A percentile compares a stretch with the other conserved stretches of the same genome.
Conservation (phyloP, 2,797 vertebrate species). For the Hybognathus amarus region DNA sequence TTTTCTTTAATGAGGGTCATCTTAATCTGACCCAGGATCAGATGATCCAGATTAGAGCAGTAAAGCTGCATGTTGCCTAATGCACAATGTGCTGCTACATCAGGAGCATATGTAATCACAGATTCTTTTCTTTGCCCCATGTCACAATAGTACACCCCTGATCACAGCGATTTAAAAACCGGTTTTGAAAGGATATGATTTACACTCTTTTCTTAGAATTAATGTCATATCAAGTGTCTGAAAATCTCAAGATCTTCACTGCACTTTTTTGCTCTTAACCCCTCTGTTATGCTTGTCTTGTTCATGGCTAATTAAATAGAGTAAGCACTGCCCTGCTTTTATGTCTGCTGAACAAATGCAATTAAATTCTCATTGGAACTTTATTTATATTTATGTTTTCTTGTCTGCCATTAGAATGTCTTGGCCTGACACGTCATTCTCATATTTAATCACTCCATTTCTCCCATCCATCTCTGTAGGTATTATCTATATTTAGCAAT, state of each 20-base stretch:
- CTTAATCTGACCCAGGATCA: conserved; percentile 39
- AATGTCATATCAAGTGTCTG: background rate
- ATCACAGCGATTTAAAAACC: conserved; percentile 35
- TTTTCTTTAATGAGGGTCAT: conserved; percentile 39
- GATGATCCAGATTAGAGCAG: conserved; percentile 51
- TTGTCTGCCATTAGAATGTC: conserved; percentile 21
- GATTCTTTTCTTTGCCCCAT: conserved; percentile 11
- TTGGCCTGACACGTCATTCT: background rate
- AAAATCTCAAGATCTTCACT: conserved; percentile 7
- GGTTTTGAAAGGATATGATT: conserved; percentile 10
- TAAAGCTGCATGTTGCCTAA: conserved; percentile 39
- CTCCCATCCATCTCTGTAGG: background rate
- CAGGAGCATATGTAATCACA: conserved; percentile 24
- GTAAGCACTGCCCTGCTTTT: background rate
- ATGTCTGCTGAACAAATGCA: conserved; percentile 29
- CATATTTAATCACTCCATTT: conserved; percentile 16
- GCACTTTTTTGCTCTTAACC: background rate
- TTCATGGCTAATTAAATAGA: conserved; percentile 2
- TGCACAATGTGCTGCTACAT: conserved; percentile 30
- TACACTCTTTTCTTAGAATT: conserved; percentile 9
- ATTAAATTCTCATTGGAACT: conserved; percentile 23
- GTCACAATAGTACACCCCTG: conserved; percentile 10
- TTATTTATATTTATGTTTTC: conserved; percentile 5
- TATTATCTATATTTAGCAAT: background rate
- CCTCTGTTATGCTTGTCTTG: conserved; percentile 18